These are phyloP conservation scores for Ahaetulla prasina DNA, from an alignment of 2,113 vertebrate species.

Conservation along the genomic window DNA sequence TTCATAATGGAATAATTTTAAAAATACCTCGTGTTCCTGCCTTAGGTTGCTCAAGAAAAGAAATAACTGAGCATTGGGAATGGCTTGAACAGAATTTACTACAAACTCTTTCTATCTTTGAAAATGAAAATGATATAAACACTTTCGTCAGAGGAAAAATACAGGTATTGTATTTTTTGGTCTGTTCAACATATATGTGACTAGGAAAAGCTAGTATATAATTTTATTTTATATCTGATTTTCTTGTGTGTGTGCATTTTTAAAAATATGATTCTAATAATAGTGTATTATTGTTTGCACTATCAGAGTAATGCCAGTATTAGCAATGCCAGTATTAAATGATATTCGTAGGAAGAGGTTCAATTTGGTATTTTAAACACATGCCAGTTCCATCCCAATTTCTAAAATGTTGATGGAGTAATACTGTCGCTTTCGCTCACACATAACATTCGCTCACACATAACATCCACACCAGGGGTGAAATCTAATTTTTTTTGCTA, in stretches of 20 bases:
- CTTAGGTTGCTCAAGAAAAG: slow-evolving; percentile 89
- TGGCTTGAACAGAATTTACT: slow-evolving; percentile 97
- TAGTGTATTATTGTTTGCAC: rapidly evolving
- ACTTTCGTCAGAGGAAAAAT: slow-evolving; percentile 98
- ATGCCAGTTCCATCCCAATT: neutral
- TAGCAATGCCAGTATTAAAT: neutral
- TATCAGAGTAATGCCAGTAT: rapidly evolving
- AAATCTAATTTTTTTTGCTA: too few species aligned
- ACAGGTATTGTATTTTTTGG: slow-evolving; percentile 76
- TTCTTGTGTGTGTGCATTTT: neutral
- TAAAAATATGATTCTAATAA: neutral
- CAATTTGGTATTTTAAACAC: neutral
- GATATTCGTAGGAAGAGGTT: neutral
- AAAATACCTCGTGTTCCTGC: neutral
- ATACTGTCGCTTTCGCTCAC: neutral
- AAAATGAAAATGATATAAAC: slow-evolving; percentile 97
- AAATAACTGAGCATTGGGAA: slow-evolving; percentile 98
- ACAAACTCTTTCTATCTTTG: slow-evolving; percentile 97
- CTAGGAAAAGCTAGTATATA: neutral
- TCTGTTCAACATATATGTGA: neutral
- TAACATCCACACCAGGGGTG: too few species aligned
- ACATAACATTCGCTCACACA: too few species aligned
- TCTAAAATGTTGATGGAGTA: neutral
- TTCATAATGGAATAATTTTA: neutral
- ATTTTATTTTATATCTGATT: neutral